Conservation (phyloP, 2,888 invertebrate species). For the Himalopsyche kuldschensis region DNA sequence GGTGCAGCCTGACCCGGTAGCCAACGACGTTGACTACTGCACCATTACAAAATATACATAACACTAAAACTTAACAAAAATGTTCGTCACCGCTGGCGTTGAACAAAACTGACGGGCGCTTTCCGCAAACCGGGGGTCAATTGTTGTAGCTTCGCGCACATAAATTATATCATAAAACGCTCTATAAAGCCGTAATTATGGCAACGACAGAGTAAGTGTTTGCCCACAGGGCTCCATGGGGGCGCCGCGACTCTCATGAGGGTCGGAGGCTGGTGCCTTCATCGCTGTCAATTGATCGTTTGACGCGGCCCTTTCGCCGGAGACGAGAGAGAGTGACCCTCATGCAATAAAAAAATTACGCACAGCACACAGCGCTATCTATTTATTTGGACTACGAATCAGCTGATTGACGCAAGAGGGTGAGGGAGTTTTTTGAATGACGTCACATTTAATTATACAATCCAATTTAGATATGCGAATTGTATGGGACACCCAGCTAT, state of each 20-base stretch:
- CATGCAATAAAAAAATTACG: neutral
- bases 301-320: neutral
- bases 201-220: constrained; percentile 23
- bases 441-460: neutral
- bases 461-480: too few species aligned
- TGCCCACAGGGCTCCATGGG: constrained; percentile 14
- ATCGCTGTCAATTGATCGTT: neutral
- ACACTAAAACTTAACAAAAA: neutral
- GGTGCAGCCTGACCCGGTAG: too few species aligned
- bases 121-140: constrained; percentile 32
- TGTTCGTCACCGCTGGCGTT: neutral
- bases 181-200: constrained; percentile 37
- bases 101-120: constrained; percentile 16
- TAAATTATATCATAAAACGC: constrained; percentile 37
- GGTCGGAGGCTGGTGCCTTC: constrained; percentile 32
- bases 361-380: neutral
- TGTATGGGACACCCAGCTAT: too few species aligned
- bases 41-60: too few species aligned
- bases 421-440: neutral
- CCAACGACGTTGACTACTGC: too few species aligned
- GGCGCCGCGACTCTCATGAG: constrained; percentile 18
- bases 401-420: neutral
- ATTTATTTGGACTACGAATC: neutral
- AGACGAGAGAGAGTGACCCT: neutral
- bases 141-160: constrained; percentile 28